Conservation (phyloP, 2,797 vertebrate genomes). For the Myotis planiceps region DNA sequence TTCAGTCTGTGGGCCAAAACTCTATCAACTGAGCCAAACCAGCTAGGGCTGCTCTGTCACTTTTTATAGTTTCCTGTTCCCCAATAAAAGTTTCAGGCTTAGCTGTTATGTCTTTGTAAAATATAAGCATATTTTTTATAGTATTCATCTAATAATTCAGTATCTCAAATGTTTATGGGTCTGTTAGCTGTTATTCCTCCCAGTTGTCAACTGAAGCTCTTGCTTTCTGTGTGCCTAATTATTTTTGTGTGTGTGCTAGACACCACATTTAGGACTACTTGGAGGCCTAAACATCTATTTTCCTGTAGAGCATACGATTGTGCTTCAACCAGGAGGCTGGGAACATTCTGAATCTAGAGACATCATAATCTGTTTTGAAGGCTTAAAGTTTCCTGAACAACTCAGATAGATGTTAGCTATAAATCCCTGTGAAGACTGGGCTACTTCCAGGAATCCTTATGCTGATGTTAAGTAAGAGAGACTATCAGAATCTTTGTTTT, state of each 20-base stretch:
- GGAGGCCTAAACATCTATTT: neutral
- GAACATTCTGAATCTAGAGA: neutral
- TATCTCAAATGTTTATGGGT: neutral
- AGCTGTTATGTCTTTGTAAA: slow-evolving; percentile 1
- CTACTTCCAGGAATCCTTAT: neutral
- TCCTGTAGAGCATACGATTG: neutral
- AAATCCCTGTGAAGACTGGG: neutral
- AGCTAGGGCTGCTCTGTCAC: neutral
- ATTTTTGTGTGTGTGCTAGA: neutral
- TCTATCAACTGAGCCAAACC: too few relatives aligned
- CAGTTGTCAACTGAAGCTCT: neutral
- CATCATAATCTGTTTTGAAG: slow-evolving; percentile 13
- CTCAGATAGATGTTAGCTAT: neutral
- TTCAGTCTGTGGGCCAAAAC: too few relatives aligned
- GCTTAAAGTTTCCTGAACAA: neutral
- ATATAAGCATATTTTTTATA: neutral
- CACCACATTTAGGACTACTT: neutral
- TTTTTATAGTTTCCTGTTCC: neutral
- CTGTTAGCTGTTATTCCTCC: neutral
- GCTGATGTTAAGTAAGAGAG: neutral
- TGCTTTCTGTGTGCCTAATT: neutral
- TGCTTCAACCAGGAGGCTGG: neutral
- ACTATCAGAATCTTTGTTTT: neutral
- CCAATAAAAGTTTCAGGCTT: neutral
- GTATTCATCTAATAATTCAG: neutral